These are phyloP conservation scores for Trichopoda pennipes DNA, from an alignment of 2,888 invertebrate genomes.

Conservation along the genomic window DNA sequence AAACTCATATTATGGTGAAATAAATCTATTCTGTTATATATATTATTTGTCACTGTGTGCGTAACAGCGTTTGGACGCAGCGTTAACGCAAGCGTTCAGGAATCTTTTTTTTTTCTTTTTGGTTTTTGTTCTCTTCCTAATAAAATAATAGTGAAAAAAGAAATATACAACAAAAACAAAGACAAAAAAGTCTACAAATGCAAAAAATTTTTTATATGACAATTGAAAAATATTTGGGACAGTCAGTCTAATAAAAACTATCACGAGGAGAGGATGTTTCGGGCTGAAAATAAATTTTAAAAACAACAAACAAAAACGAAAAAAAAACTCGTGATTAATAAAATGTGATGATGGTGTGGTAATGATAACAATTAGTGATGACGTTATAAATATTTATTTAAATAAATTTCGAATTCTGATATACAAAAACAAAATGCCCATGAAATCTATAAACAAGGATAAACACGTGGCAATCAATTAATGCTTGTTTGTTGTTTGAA, in stretches of 20 bases:
- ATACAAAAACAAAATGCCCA: not conserved
- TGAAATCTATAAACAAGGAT: slow-evolving; percentile 21
- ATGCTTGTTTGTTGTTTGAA: not conserved
- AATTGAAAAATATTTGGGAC: slow-evolving; percentile 62
- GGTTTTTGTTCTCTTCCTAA: slow-evolving; percentile 12
- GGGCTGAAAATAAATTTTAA: not conserved
- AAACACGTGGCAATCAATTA: slow-evolving; percentile 48
- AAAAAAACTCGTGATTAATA: slow-evolving; percentile 11
- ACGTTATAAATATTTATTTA: slow-evolving; percentile 10
- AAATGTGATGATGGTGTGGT: slow-evolving; percentile 25
- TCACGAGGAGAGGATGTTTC: slow-evolving; percentile 55
- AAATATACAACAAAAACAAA: slow-evolving; percentile 23
- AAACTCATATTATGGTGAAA: slow-evolving; percentile 50
- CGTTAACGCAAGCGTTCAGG: slow-evolving; percentile 25
- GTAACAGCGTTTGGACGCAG: slow-evolving; percentile 25
- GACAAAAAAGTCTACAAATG: slow-evolving; percentile 44
- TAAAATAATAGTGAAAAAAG: slow-evolving; percentile 24
- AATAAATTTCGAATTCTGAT: not conserved
- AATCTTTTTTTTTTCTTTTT: slow-evolving; percentile 29
- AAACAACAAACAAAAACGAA: slow-evolving; percentile 9
- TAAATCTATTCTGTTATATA: slow-evolving; percentile 27
- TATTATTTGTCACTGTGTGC: slow-evolving; percentile 10
- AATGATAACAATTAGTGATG: slow-evolving; percentile 28
- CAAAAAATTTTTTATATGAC: slow-evolving; percentile 62
- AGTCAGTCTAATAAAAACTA: slow-evolving; percentile 58